Base-by-base conservation (phyloP, 2,888 invertebrate species). In the Octodonta nipae region DNA sequence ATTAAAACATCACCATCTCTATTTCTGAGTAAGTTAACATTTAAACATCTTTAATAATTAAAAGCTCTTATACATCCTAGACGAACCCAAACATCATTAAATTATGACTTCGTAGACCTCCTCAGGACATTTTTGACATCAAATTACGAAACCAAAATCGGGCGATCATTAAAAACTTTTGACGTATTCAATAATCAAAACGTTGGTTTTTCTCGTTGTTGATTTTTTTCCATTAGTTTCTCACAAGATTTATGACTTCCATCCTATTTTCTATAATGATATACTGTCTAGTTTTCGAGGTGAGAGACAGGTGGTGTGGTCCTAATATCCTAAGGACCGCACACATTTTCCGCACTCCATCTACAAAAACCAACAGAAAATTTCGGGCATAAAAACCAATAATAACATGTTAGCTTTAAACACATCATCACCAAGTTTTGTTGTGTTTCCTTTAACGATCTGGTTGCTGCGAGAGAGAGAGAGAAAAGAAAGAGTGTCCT, bases 331-430 rank as follows among this genome's bases (percentile, higher is more conserved):
- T 15, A 24, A 16, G 29, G 41, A 41, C 41, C 44, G 34, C 44
- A 43, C 43, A 37, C 39, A 36, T 32, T 41, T 38, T 36, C 34
- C 41, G 36, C 36, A 36, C 41, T 36, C 29, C 32, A 34, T 35
- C 13, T 16, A 12, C 24, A 38, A 40, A 43, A 43, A 39, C 43
- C 31, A 36, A 41, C 43, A 33, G 24, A 37, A 41, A 36, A 34
- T 36, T 39, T 40, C 38, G 36, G 42, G 36, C 40, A 42, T 37
- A 41, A 45, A 41, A 38, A 40, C 35, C 32, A 35, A 37, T 47
- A 49, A 49, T 47, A 43, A 46, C 45, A 50, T 40, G 45, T 49
- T 46, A 35, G 41, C 38, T 36, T 41, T 46, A 44, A 42, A 41
- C 41, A 43, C 39, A 44, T 44, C 44, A 44, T 43, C 43, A 40